Base-by-base conservation (phyloP, 2,888 invertebrate genomes). In the Vandiemenella viatica region DNA sequence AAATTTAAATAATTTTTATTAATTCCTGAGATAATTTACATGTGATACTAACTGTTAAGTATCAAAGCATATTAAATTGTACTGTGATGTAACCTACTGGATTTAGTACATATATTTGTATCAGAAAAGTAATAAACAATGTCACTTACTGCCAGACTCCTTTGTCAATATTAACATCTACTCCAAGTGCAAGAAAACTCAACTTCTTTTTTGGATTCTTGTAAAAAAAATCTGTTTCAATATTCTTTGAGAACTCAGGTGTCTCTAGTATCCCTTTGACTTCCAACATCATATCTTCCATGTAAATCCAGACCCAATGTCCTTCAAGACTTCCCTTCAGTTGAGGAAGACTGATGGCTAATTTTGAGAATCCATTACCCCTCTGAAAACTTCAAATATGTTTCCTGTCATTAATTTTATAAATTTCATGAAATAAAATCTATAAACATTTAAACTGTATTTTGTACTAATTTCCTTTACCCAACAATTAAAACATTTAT, bases 141-240 rank as follows among this genome's bases (percentile, higher is more conserved):
- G 19, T 18, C 46, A 53, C 58, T 52, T 58, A 60, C 62, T 54
- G 58, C 79, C 79, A 80, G 17, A 66, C 55, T 45, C 66, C 62
- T 5, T 63, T 67, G 57, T 79, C 74, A 5, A 79, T 65, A 55
- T 73, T 69, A 4, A 78, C 59, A 49, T 74, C 71, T 5, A 73
- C 72, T 0, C 77, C 77, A 1, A 69, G 54, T 32, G 69, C 62
- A 3, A 79, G 43, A 45, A 69, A 64, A 17, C 69, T 64, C 52
- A 71, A 75, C 10, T 62, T 64, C 52, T 67, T 67, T 16, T 68
- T 65, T 0, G 75, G 75, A 61, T 79, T 80, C 20, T 66, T 55
- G 42, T 73, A 76, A 58, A 69, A 75, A 1, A 69, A 60, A 26
- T 67, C 65, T 17, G 69, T 60, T 22, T 66, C 66, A 1, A 75